These are phyloP conservation scores for Drosophila kuntzei DNA, from an alignment of 2,888 invertebrate genomes.

Conservation along the genomic window DNA sequence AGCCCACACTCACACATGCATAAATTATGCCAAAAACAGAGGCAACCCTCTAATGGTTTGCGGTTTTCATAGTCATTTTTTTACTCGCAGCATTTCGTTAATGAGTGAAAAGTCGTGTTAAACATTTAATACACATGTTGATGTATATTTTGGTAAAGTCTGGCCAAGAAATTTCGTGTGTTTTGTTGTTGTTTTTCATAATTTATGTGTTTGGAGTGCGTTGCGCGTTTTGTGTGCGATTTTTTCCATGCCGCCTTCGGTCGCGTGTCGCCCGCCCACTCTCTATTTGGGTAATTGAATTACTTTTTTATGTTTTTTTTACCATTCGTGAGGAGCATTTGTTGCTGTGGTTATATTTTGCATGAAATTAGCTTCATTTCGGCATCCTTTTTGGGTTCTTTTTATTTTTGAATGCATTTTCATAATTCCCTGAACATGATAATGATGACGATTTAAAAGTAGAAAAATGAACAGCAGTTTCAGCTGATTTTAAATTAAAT, in stretches of 20 bases:
- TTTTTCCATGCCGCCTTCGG: slow-evolving; percentile 44
- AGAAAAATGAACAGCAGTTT: slow-evolving; percentile 7
- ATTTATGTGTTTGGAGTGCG: slow-evolving; percentile 64
- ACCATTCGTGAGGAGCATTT: slow-evolving; percentile 33
- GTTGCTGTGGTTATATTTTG: slow-evolving; percentile 12
- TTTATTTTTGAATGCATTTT: slow-evolving; percentile 35
- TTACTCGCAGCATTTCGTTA: slow-evolving; percentile 44
- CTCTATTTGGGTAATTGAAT: slow-evolving; percentile 62
- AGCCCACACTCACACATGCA: slow-evolving; percentile 57
- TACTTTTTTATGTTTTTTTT: slow-evolving; percentile 37
- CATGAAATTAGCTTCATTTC: slow-evolving; percentile 53
- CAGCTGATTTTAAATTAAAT: slow-evolving; percentile 16
- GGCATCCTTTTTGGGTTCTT: slow-evolving; percentile 8
- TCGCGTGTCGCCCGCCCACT: slow-evolving; percentile 61
- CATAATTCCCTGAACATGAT: background rate
- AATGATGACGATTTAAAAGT: slow-evolving; percentile 6
- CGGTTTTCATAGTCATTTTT: slow-evolving; percentile 38
- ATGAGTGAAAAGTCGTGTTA: slow-evolving; percentile 81
- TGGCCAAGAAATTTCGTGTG: slow-evolving; percentile 20
- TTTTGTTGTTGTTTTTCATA: slow-evolving; percentile 48
- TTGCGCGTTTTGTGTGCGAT: slow-evolving; percentile 47
- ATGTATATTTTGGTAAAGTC: slow-evolving; percentile 37
- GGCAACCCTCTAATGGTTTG: slow-evolving; percentile 59
- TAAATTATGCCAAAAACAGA: slow-evolving; percentile 80
- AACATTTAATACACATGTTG: slow-evolving; percentile 77